Evolutionary conservation across 2,113 vertebrate genomes (phyloP).

Genomic region (Anolis carolinensis): DNA sequence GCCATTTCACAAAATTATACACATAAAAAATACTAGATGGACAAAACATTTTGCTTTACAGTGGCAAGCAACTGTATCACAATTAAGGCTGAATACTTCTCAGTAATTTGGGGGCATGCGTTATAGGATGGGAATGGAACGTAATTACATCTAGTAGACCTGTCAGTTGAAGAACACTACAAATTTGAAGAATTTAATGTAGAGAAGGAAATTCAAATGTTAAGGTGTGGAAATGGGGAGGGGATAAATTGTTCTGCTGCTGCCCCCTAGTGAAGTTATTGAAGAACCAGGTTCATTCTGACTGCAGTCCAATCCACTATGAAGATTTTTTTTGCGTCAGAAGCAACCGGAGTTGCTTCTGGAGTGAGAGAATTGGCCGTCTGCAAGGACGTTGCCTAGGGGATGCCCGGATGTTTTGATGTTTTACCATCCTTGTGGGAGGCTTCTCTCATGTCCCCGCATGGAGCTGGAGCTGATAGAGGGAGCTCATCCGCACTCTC

Average conservation of each 20-base stretch:
- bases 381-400: no score
- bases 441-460: no score
- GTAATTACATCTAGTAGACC: slow-evolving; percentile 54
- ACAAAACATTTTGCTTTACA: slow-evolving; percentile 35
- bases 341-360: no score
- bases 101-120: slow-evolving; percentile 36
- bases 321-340: no score
- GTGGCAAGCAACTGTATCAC: slow-evolving; percentile 13
- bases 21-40: accelerated
- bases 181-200: slow-evolving; percentile 57
- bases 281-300: not conserved
- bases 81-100: slow-evolving; percentile 51
- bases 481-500: no score
- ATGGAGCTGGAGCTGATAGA: no score
- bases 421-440: no score
- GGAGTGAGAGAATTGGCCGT: no score
- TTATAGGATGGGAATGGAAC: slow-evolving; percentile 32
- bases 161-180: slow-evolving; percentile 46
- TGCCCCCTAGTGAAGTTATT: slow-evolving; percentile 18
- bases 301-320: not conserved
- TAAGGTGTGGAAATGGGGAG: slow-evolving; percentile 27
- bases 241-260: not conserved
- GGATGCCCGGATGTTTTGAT: no score
- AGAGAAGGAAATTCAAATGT: slow-evolving; percentile 48
- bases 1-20: slow-evolving; percentile 3